phyloP scores from a whole-genome alignment of 1,140 invertebrate species.

The Drosophila tropicalis region DNA sequence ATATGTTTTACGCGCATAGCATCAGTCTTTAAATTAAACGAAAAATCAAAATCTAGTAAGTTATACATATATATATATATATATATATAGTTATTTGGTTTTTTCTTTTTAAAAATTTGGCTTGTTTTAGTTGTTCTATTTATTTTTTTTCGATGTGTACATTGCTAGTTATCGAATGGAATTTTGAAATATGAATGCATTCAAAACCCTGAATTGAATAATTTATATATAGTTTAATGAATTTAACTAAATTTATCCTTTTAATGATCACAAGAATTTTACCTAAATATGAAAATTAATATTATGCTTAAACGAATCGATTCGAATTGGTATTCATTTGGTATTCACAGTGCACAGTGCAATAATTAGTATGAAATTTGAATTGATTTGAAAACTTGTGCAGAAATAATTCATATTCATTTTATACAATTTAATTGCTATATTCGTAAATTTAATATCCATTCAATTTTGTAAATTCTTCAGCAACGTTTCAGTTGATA shows the following conservation, averaged over 20 bases:
- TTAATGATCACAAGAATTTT: constrained; percentile 1
- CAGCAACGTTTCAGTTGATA: background rate
- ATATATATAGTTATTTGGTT: constrained; percentile 14
- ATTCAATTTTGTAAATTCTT: background rate
- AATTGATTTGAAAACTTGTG: background rate
- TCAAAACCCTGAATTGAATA: background rate
- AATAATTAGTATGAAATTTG: background rate
- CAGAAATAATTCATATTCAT: background rate
- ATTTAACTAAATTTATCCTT: background rate
- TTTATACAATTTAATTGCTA: constrained; percentile 2
- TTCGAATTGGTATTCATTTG: background rate
- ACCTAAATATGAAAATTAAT: background rate
- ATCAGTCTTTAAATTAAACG: constrained; percentile 75
- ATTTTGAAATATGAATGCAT: constrained; percentile 1
- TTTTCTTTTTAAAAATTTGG: constrained; percentile 17
- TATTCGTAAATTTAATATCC: constrained; percentile 1
- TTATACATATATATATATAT: constrained; percentile 24
- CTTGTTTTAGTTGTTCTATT: background rate
- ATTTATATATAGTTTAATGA: background rate
- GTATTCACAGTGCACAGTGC: constrained; percentile 3
- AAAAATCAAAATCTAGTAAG: constrained; percentile 54
- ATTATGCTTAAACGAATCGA: background rate
- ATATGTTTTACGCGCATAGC: constrained; percentile 53
- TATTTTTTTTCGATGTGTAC: constrained; percentile 6
- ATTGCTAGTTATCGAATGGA: background rate